Conservation (phyloP, 2,888 invertebrate species). For the Exocentrus adspersus region DNA sequence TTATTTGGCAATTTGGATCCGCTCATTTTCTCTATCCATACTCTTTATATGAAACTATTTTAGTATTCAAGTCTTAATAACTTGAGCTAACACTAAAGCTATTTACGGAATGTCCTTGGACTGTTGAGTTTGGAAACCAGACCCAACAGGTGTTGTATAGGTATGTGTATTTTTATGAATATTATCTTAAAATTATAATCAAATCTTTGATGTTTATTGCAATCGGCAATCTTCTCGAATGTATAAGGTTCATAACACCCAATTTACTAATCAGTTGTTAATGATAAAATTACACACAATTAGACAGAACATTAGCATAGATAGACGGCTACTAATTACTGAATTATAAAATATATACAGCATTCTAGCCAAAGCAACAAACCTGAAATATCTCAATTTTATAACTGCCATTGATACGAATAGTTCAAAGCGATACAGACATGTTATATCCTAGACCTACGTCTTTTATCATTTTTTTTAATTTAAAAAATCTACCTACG, state of each 20-base stretch:
- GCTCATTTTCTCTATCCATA: slow-evolving; percentile 17
- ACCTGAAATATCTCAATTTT: background rate
- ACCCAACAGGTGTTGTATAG: slow-evolving; percentile 18
- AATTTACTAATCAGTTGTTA: background rate
- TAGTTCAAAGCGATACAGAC: too few relatives aligned
- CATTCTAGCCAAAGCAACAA: background rate
- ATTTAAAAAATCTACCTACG: too few relatives aligned
- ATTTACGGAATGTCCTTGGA: slow-evolving; percentile 25
- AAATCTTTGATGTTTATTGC: slow-evolving; percentile 13
- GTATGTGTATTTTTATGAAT: slow-evolving; percentile 21
- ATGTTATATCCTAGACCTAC: too few relatives aligned
- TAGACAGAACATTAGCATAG: too few relatives aligned
- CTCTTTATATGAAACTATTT: background rate
- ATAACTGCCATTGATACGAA: too few relatives aligned
- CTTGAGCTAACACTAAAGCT: slow-evolving; percentile 6
- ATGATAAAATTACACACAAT: background rate
- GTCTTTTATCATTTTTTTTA: too few relatives aligned
- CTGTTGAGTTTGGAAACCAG: slow-evolving; percentile 11
- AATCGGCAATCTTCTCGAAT: slow-evolving; percentile 5
- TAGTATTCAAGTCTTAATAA: background rate
- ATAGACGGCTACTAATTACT: background rate
- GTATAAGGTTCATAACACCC: background rate
- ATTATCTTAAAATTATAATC: slow-evolving; percentile 15
- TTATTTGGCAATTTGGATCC: slow-evolving; percentile 28
- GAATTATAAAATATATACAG: background rate